A percentile compares a stretch with the other conserved stretches of the same genome.
Conservation (phyloP, 2,113 vertebrate genomes). For the Neomonachus schauinslandi region DNA sequence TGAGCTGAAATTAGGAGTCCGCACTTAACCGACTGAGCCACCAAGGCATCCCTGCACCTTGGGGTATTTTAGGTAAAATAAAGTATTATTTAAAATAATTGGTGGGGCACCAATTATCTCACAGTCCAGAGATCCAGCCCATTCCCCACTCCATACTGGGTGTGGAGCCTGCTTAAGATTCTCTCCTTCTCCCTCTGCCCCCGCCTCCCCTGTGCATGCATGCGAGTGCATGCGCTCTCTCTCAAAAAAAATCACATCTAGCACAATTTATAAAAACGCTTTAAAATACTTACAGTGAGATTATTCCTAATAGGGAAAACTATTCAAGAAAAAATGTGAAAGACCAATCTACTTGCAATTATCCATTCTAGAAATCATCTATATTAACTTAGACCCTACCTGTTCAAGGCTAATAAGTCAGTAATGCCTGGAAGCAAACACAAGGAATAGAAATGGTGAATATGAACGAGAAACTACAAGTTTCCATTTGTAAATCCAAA, state of each 20-base stretch:
- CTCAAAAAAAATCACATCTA: not conserved
- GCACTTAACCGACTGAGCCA: not conserved
- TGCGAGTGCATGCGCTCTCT: not conserved
- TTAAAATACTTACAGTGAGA: not conserved
- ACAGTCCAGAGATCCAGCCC: not conserved
- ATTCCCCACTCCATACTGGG: not conserved
- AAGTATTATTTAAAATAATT: not conserved
- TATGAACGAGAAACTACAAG: not conserved
- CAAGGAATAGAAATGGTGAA: not conserved
- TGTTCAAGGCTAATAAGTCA: not conserved
- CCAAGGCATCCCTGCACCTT: not conserved
- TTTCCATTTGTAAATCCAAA: not conserved
- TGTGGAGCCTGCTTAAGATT: not conserved
- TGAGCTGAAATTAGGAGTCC: not conserved
- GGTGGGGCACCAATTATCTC: not conserved
- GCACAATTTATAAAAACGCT: not conserved
- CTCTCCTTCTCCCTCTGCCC: not conserved
- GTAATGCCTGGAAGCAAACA: not conserved
- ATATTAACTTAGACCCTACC: not conserved
- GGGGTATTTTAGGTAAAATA: not conserved
- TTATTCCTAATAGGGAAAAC: not conserved
- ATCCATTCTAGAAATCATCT: slow-evolving; percentile 9
- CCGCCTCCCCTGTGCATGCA: not conserved
- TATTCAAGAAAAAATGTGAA: not conserved
- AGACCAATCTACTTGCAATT: not conserved